A percentile compares a stretch with the other conserved stretches of the same genome.
Evolutionary conservation across 2,113 vertebrate species (phyloP).

Genomic region (Plotosus lineatus): DNA sequence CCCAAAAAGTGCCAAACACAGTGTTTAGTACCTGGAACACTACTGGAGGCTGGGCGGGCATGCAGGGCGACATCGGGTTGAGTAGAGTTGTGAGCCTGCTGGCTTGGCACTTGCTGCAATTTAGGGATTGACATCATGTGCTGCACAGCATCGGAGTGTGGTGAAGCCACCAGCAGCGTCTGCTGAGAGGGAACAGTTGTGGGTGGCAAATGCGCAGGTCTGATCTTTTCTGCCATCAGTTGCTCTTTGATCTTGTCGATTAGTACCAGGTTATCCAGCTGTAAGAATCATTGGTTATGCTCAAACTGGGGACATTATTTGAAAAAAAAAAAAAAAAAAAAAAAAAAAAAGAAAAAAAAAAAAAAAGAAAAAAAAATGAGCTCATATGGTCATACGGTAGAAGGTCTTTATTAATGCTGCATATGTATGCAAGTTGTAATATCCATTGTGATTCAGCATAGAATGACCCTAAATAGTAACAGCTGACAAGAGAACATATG

Average conservation of each 20-base stretch:
- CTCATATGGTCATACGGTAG: background rate
- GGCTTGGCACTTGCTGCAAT: slow-evolving; percentile 83
- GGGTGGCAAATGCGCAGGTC: slow-evolving; percentile 90
- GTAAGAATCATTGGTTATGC: slow-evolving; percentile 68
- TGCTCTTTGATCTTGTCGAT: slow-evolving; percentile 99
- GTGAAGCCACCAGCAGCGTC: slow-evolving; percentile 82
- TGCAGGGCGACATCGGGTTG: slow-evolving; percentile 92
- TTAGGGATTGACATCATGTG: slow-evolving; percentile 87
- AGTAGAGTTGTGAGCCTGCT: slow-evolving; percentile 83
- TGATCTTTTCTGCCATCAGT: slow-evolving; percentile 98
- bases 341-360: background rate
- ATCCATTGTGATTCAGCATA: background rate
- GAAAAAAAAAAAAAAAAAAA: background rate
- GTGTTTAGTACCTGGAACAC: slow-evolving; percentile 77
- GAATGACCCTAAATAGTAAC: background rate
- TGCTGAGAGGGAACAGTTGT: slow-evolving; percentile 91
- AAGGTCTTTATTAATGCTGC: background rate
- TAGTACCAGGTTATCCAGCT: slow-evolving; percentile 98
- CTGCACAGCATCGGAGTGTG: slow-evolving; percentile 82
- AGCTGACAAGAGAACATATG: background rate
- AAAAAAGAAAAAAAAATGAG: slow-evolving; percentile 2
- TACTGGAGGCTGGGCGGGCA: slow-evolving; percentile 88
- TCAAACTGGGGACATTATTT: slow-evolving; percentile 65
- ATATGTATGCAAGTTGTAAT: background rate
- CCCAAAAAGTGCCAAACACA: background rate